Evolutionary conservation across 2,797 vertebrate genomes (phyloP).

Genomic region (Catamblyrhynchus diadema): DNA sequence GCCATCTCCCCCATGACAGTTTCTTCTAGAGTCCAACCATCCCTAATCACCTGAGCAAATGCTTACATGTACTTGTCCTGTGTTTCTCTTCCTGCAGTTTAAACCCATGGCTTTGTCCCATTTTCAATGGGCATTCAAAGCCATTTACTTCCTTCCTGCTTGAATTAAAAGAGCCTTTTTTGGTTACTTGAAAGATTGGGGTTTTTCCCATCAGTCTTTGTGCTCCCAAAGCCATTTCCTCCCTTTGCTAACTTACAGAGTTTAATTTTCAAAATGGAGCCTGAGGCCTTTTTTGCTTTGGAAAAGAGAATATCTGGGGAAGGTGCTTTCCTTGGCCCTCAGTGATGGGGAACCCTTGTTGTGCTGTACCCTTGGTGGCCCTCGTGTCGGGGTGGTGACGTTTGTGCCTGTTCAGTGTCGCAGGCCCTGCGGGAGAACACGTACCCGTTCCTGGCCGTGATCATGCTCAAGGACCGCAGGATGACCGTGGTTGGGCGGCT

Average conservation of each 20-base stretch:
- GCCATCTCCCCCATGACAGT: not conserved
- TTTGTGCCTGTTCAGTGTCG: slow-evolving; percentile 81
- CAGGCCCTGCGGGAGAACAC: slow-evolving; percentile 97
- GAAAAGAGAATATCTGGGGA: not conserved
- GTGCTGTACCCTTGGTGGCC: not conserved
- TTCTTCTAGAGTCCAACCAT: not conserved
- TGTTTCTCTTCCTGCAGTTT: not conserved
- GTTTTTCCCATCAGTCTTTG: not conserved
- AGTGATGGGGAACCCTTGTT: not conserved
- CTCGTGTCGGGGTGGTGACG: not conserved
- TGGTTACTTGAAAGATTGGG: not conserved
- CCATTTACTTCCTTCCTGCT: not conserved
- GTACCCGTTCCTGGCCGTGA: slow-evolving; percentile 97
- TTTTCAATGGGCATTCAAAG: not conserved
- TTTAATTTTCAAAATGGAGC: not conserved
- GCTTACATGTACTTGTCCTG: not conserved
- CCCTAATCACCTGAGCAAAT: not conserved
- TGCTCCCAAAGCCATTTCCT: not conserved
- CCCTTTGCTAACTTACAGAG: not conserved
- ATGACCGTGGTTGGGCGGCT: slow-evolving; percentile 97
- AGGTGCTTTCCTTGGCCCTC: not conserved
- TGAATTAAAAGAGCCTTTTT: not conserved
- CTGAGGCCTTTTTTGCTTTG: not conserved
- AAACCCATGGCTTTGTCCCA: not conserved
- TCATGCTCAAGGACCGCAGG: slow-evolving; percentile 96